A percentile compares a stretch with the other conserved stretches of the same genome.
Evolutionary conservation across 2,113 vertebrate genomes (phyloP).

Genomic region (Rousettus leschenaultii): DNA sequence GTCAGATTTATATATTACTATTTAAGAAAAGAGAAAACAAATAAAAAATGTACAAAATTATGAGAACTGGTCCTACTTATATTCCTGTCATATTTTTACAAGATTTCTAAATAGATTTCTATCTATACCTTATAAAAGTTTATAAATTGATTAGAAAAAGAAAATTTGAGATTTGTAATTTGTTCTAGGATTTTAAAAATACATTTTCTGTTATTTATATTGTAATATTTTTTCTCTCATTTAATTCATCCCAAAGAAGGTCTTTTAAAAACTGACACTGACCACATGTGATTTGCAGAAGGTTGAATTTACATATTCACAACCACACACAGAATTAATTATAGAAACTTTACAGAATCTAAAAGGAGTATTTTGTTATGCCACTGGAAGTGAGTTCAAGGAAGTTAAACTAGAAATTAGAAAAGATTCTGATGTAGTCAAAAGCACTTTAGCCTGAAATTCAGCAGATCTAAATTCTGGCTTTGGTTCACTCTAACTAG

Average conservation of each 20-base stretch:
- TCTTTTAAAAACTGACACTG: conserved; percentile 27
- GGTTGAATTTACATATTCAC: conserved; percentile 52
- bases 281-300: neutral
- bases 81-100: neutral
- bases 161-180: neutral
- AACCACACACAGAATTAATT: conserved; percentile 46
- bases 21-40: neutral
- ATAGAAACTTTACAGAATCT: conserved; percentile 33
- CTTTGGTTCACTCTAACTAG: neutral
- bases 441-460: conserved; percentile 8
- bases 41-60: neutral
- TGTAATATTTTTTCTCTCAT: neutral
- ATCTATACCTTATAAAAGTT: neutral
- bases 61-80: neutral
- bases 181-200: neutral
- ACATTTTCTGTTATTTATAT: neutral
- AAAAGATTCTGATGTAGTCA: neutral
- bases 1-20: neutral
- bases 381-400: conserved; percentile 52
- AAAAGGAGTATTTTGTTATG: conserved; percentile 38
- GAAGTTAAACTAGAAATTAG: conserved; percentile 21
- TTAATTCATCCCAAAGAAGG: conserved; percentile 3
- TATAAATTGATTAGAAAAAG: neutral
- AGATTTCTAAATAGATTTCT: neutral
- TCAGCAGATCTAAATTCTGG: neutral